Base-by-base conservation (phyloP, 37 sponge, comb jelly and placozoan genomes). In the Cliona cf. orientalis region DNA sequence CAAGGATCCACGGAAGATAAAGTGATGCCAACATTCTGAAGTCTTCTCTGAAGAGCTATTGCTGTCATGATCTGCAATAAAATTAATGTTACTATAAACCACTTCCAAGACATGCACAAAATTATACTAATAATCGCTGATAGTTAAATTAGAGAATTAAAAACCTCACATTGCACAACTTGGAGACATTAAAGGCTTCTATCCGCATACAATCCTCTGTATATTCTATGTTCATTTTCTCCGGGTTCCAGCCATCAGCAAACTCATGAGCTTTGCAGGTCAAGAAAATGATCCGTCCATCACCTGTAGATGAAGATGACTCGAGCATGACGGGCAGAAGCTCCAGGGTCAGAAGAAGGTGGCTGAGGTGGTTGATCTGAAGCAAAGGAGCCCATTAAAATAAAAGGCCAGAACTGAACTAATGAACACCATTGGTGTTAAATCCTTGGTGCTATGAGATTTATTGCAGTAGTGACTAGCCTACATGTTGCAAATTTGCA, bases 1-100 rank as follows among this genome's bases (percentile, higher is more conserved):
- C 90, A 85, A 60, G 90, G 90, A 70, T 90, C 74, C 28, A 84
- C 46, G 6, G 85, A 55, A 34, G 90, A 90, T 22, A 90, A 65
- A 26, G 85, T 80, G n/a, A 90, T 76, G 34, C 80, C 85, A 34
- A 31, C 61, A 46, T 76, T 72, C 35, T 58, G 71, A 28, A 84
- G 31, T 25, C 86, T 59, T 36, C 80, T 78, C 49, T 90, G 90
- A 25, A 90, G 66, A 28, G 85, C 80, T 61, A 41, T 53, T 14
- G 80, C 69, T 41, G 75, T 57, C 90, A 90, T 90, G 5, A 84
- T 42, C 90, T 90, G n/a, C n/a, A n/a, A n/a, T n/a, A n/a, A n/a
- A n/a, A n/a, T n/a, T n/a, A n/a, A n/a, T n/a, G n/a, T n/a, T n/a
- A n/a, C n/a, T n/a, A n/a, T n/a, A n/a, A n/a, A n/a, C n/a, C n/a